Evolutionary conservation across 2,888 invertebrate species (phyloP).

Genomic region (Cataglyphis albicans): DNA sequence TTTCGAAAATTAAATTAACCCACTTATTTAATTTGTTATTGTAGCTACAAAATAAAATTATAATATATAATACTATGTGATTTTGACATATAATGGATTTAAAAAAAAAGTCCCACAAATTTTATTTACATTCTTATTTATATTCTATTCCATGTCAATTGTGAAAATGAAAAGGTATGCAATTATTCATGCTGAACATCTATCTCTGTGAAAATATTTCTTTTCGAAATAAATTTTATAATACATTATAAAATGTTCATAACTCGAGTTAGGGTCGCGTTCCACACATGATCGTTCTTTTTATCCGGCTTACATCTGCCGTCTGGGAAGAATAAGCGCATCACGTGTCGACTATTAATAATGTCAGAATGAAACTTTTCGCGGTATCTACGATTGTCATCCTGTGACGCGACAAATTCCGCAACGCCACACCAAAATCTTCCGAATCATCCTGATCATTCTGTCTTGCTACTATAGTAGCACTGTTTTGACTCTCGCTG

Average conservation of each 20-base stretch:
- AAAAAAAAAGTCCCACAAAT: background rate
- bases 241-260: slow-evolving; percentile 30
- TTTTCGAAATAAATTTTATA: background rate
- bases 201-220: background rate
- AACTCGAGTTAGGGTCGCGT: slow-evolving; percentile 21
- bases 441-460: slow-evolving; percentile 67
- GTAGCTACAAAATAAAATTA: background rate
- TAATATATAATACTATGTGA: background rate
- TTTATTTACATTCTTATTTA: background rate
- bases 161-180: background rate
- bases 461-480: slow-evolving; percentile 73
- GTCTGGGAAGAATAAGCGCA: slow-evolving; percentile 57
- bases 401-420: slow-evolving; percentile 75
- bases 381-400: slow-evolving; percentile 66
- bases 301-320: slow-evolving; percentile 45
- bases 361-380: slow-evolving; percentile 63
- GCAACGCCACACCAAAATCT: slow-evolving; percentile 60
- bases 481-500: slow-evolving; percentile 72
- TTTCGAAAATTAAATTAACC: background rate
- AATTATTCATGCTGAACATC: background rate
- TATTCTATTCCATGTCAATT: background rate
- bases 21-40: background rate
- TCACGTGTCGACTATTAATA: slow-evolving; percentile 76
- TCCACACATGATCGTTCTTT: slow-evolving; percentile 6
- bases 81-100: background rate